Percentiles rank a stretch among this genome's conserved stretches.
Conservation (phyloP, 2,113 vertebrate species). For the Motacilla alba region DNA sequence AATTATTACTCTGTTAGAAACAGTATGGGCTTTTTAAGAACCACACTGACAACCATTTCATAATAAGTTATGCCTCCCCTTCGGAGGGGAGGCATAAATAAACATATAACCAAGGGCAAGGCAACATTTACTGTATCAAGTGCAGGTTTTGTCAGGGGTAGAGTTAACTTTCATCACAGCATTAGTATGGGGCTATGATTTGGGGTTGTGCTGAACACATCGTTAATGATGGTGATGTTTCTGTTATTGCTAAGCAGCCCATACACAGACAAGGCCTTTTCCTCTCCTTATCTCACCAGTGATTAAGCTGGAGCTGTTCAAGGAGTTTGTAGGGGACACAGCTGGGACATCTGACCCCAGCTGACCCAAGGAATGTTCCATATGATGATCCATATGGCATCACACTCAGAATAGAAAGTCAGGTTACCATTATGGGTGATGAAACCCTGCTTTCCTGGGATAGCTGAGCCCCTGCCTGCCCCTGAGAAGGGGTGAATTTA, state of each 20-base stretch:
- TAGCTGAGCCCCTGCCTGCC: background rate
- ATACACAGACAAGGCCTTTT: background rate
- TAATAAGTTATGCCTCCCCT: background rate
- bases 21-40: background rate
- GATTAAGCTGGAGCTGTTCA: background rate
- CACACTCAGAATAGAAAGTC: background rate
- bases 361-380: background rate
- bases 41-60: background rate
- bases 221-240: rapidly evolving
- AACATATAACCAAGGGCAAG: background rate
- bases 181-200: background rate
- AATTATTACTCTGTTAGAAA: background rate
- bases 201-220: background rate
- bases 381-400: background rate
- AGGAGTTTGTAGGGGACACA: background rate
- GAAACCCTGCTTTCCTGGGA: background rate
- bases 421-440: rapidly evolving
- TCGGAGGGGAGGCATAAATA: background rate
- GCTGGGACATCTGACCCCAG: background rate
- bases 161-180: background rate
- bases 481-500: background rate
- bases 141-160: background rate
- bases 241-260: background rate
- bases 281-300: background rate
- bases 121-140: background rate